These are phyloP conservation scores for Gryon sp. DNA, from an alignment of 1,140 invertebrate species.

Conservation along the genomic window DNA sequence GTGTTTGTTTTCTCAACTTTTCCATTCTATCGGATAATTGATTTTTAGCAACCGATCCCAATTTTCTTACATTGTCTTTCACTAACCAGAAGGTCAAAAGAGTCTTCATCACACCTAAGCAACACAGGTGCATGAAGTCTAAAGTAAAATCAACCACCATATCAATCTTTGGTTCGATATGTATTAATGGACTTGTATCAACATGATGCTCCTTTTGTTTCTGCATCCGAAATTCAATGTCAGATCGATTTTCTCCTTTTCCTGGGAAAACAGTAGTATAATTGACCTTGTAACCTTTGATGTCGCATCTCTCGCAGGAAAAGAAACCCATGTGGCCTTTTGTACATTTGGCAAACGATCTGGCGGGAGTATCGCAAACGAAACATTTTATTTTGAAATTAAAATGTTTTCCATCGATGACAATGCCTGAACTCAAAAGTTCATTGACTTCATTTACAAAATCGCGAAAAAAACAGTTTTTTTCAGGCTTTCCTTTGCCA, in stretches of 20 bases:
- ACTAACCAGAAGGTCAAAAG: neutral
- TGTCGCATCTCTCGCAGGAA: conserved; percentile 12
- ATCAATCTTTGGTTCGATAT: conserved; percentile 11
- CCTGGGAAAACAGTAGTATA: neutral
- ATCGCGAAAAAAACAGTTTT: conserved; percentile 5
- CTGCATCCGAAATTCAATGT: neutral
- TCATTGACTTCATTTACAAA: conserved; percentile 17
- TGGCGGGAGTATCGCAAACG: conserved; percentile 22
- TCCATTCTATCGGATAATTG: conserved; percentile 10
- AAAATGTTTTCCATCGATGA: conserved; percentile 8
- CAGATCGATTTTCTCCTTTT: neutral
- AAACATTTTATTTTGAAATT: conserved; percentile 3
- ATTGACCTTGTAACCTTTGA: neutral
- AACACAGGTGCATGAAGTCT: conserved; percentile 20
- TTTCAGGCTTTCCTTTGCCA: conserved; percentile 7
- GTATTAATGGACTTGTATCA: neutral
- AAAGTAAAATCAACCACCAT: conserved; percentile 14
- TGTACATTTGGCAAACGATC: conserved; percentile 17
- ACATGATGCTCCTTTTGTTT: neutral
- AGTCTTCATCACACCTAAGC: conserved; percentile 10
- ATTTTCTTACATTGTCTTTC: neutral
- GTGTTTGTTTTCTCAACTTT: conserved; percentile 11
- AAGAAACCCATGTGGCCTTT: conserved; percentile 12
- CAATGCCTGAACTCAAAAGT: conserved; percentile 1
- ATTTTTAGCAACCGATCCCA: neutral